Conservation (phyloP, 1,140 invertebrate genomes). For the Matsumurasca onukii region DNA sequence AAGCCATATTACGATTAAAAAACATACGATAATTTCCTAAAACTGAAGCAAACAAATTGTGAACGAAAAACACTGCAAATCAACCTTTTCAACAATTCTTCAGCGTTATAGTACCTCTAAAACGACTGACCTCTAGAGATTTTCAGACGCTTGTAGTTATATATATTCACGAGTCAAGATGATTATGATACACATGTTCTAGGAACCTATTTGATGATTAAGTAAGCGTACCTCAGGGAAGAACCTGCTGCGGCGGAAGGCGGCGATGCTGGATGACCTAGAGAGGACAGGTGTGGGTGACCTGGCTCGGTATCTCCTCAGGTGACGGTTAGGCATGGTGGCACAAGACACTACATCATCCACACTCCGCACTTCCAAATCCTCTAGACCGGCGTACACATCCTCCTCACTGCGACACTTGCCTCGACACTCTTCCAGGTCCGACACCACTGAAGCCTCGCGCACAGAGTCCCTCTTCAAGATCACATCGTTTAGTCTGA, state of each 20-base stretch:
- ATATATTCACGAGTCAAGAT: too few species aligned
- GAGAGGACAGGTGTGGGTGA: conserved; percentile 26
- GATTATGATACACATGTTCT: too few species aligned
- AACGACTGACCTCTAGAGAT: too few species aligned
- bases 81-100: too few species aligned
- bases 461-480: conserved; percentile 26
- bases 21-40: too few species aligned
- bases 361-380: background rate
- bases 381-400: conserved; percentile 10
- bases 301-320: background rate
- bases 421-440: background rate
- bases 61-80: too few species aligned
- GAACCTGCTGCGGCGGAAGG: conserved; percentile 21
- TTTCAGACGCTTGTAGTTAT: too few species aligned
- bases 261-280: conserved; percentile 29
- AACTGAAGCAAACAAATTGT: too few species aligned
- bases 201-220: too few species aligned
- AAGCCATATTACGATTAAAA: too few species aligned
- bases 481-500: conserved; percentile 28
- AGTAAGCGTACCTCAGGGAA: conserved; percentile 35
- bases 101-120: too few species aligned
- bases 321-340: background rate
- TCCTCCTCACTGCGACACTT: background rate
- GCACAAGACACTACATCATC: conserved; percentile 23
- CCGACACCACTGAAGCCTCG: background rate